These are phyloP conservation scores for Chorisops tibialis DNA, from an alignment of 2,888 invertebrate species.

Conservation along the genomic window DNA sequence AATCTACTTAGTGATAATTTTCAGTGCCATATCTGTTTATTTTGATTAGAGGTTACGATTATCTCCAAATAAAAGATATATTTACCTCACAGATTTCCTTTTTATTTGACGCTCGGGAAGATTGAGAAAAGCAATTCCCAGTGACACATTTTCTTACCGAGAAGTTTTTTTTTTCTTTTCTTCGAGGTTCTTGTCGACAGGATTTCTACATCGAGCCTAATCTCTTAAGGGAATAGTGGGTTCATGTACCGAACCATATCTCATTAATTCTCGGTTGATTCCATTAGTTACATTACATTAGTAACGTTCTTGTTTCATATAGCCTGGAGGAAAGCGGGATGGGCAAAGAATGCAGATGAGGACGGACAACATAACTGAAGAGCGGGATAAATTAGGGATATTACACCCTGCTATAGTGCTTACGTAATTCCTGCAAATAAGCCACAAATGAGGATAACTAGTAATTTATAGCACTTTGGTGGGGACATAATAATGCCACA, in stretches of 20 bases:
- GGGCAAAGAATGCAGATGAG: neutral
- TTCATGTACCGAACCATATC: conserved; percentile 1
- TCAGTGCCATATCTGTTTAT: conserved; percentile 10
- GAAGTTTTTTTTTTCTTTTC: neutral
- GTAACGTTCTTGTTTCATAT: neutral
- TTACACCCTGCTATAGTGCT: neutral
- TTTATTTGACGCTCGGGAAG: neutral
- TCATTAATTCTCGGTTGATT: conserved; percentile 23
- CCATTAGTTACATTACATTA: conserved; percentile 24
- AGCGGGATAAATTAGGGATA: neutral
- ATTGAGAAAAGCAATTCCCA: neutral
- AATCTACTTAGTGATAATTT: conserved; percentile 20
- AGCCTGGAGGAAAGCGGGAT: neutral
- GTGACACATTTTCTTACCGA: neutral
- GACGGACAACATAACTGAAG: neutral
- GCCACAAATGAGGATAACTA: conserved; percentile 33
- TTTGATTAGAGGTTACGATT: conserved; percentile 22
- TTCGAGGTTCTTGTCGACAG: neutral
- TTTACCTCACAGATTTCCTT: neutral
- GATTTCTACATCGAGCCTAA: conserved; percentile 1
- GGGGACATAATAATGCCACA: neutral
- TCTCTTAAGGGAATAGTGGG: conserved; percentile 12
- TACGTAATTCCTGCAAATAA: conserved; percentile 14
- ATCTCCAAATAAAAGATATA: neutral
- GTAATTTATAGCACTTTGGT: conserved; percentile 29